Evolutionary conservation across 2,888 invertebrate species (phyloP).

Genomic region (Nesidiocoris tenuis): DNA sequence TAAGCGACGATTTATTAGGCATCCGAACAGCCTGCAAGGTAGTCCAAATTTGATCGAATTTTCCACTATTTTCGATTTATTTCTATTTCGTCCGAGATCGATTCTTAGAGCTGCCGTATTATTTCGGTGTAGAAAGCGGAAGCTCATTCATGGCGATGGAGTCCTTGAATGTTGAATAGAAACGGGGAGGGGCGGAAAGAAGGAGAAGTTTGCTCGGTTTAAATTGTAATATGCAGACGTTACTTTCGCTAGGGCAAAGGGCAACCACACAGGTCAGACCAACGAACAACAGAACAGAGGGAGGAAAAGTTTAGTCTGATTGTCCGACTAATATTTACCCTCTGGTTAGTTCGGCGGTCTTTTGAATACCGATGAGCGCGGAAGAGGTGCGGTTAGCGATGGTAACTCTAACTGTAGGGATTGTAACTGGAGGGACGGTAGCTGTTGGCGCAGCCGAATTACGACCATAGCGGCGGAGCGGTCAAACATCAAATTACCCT

Average conservation of each 20-base stretch:
- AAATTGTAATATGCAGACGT: constrained; percentile 39
- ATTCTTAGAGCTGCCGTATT: too few relatives aligned
- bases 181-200: not conserved
- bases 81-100: too few relatives aligned
- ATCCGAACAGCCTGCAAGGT: too few relatives aligned
- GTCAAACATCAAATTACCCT: constrained; percentile 45
- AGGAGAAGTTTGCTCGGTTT: not conserved
- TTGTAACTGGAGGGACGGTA: not conserved
- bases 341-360: constrained; percentile 40
- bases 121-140: too few relatives aligned
- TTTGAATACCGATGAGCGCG: constrained; percentile 42
- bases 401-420: not conserved
- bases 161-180: too few relatives aligned
- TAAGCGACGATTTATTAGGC: too few relatives aligned
- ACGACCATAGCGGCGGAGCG: constrained; percentile 29
- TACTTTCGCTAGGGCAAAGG: constrained; percentile 26
- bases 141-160: too few relatives aligned
- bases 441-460: constrained; percentile 32
- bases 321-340: constrained; percentile 45
- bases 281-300: not conserved
- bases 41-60: too few relatives aligned
- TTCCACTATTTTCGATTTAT: too few relatives aligned
- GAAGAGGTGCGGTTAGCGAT: not conserved
- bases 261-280: not conserved
- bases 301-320: constrained; percentile 34